Base-by-base conservation (phyloP, 2,888 invertebrate species). In the Dromius quadrimaculatus region DNA sequence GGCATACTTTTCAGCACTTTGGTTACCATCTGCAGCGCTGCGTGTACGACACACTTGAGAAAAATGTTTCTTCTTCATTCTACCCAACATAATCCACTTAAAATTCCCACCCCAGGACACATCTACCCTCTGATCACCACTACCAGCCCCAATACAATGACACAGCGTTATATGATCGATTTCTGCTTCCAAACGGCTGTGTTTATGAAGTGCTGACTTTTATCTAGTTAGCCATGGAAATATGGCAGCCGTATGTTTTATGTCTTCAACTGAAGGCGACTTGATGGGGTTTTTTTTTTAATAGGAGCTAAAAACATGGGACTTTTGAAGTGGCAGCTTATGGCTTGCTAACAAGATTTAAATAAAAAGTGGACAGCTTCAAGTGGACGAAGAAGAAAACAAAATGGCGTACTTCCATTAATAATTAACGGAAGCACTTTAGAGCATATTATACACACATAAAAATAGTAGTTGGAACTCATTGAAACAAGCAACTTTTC, bases 81-180 rank as follows among this genome's bases (percentile, higher is more conserved):
- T 54, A 45, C 71, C 62, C 22, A 65, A 73, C 54, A 59, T 73
- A 71, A 71, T 71, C 73, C 70, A 72, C 71, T 72, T 72, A 72
- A 72, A 72, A 71, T 71, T 61, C 71, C 71, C 72, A 65, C 41
- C 47, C 41, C n/a, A 45, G 38, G 34, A 19, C 47, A 23, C 36
- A 20, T 34, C n/a, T 9, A 3, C 38, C 13, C n/a, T 38, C 38
- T 8, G 13, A 13, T 4, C 9, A 13, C 38, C 8, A 9, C 22
- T 11, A 9, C 38, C 38, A 11, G 23, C 34, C 23, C 22, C 61
- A 15, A 19, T 5, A 22, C 23, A 38, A 38, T 68, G 68, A 45
- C 68, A 68, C 57, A 28, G 4, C 8, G 28, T 15, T 43, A 13
- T 19, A 17, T 59, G 59, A 68, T 68, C 59, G 68, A 68, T 68